Evolutionary conservation across 2,888 invertebrate species (phyloP).

Genomic region (Drosophila subsilvestris): DNA sequence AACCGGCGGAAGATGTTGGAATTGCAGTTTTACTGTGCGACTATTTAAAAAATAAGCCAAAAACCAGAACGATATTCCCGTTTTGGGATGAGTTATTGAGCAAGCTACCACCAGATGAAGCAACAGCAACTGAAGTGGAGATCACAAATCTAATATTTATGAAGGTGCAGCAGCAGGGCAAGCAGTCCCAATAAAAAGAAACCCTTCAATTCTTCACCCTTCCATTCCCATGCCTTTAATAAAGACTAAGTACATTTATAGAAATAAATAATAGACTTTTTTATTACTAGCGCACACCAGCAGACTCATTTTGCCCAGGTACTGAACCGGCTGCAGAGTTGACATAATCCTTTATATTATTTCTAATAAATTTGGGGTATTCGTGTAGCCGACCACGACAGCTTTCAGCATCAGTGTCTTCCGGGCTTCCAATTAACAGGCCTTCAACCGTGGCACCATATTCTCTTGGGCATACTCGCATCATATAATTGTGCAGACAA

Average conservation of each 20-base stretch:
- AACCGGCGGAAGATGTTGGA: too few relatives aligned
- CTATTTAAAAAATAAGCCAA: neutral
- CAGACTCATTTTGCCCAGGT: neutral
- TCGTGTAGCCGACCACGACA: neutral
- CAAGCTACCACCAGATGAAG: neutral
- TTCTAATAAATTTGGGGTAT: neutral
- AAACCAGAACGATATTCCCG: neutral
- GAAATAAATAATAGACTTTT: neutral
- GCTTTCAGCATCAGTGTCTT: neutral
- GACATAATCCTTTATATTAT: neutral
- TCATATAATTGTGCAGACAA: slow-evolving; percentile 7
- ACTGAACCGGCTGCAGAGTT: neutral
- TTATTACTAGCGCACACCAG: neutral
- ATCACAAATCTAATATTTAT: too few relatives aligned
- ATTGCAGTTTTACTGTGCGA: too few relatives aligned
- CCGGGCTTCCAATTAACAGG: neutral
- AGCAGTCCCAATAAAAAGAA: too few relatives aligned
- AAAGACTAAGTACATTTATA: neutral
- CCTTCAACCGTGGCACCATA: neutral
- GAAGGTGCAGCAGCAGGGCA: too few relatives aligned
- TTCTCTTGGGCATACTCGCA: neutral
- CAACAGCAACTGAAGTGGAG: too few relatives aligned
- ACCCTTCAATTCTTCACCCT: too few relatives aligned
- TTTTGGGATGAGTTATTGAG: neutral
- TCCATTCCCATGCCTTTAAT: too few relatives aligned